Conservation (phyloP, 2,797 vertebrate species). For the Pangasius djambal region DNA sequence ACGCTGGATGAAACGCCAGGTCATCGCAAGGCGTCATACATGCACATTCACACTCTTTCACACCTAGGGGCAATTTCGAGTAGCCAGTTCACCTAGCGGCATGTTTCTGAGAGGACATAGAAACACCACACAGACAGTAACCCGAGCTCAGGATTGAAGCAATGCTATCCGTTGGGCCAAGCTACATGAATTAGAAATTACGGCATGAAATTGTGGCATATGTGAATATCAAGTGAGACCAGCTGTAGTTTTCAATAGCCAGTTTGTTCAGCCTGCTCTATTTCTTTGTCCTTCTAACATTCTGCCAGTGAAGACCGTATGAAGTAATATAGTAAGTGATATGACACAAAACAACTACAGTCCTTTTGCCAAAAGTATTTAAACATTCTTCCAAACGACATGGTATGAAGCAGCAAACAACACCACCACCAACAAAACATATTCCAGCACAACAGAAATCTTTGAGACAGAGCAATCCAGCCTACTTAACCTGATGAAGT, state of each 20-base stretch:
- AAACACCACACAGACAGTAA: background rate
- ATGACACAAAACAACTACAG: background rate
- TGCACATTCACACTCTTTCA: background rate
- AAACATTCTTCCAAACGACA: background rate
- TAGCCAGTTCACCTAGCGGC: background rate
- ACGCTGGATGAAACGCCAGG: background rate
- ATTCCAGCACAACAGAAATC: background rate
- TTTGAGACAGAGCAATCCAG: background rate
- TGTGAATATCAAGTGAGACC: background rate
- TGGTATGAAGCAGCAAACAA: background rate
- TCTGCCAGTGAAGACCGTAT: background rate
- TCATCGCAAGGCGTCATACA: background rate
- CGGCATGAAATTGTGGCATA: background rate
- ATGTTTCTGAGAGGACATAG: background rate
- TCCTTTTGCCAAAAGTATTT: background rate
- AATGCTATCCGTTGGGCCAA: background rate
- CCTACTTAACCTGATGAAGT: slow-evolving; percentile 1
- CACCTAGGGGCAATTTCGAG: background rate
- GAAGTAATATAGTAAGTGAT: background rate
- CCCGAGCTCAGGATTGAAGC: background rate
- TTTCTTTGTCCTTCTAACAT: background rate
- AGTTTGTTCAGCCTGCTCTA: background rate
- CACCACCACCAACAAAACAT: background rate
- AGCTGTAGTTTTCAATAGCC: background rate
- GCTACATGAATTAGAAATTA: background rate